Evolutionary conservation across 2,888 invertebrate species (phyloP), one percentile per base, ranked within the genome.

Genomic region (Philonicus albiceps): DNA sequence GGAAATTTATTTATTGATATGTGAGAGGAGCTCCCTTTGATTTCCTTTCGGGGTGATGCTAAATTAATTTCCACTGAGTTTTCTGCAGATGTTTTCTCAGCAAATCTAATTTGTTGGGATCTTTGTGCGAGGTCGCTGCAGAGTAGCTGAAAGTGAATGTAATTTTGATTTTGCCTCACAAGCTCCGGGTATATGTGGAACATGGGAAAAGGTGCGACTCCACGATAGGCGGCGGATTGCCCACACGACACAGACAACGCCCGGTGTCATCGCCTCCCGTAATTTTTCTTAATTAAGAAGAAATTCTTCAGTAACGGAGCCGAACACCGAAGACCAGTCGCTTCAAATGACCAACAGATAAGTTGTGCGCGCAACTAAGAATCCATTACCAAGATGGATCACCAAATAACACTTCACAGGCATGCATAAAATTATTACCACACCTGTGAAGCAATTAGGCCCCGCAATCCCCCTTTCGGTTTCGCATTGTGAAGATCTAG

Each of bases 1-100:
- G 72, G 80, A 83, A 83, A 75, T 87, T 75, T 86, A 80, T 86
- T 83, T 86, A 86, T 87, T 75, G 86, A 87, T 86, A 87, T 87
- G 64, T 83, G 86, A 83, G 27, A 40, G 37, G 80, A 76, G 40
- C 27, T 75, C 80, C 76, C 16, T 80, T 43, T 19, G 22, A 37
- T 43, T 40, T 43, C 31, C 64, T 78, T 86, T 16, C 27, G 40
- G 19, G 78, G 22, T 11, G 74, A 53, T 31, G 55, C 55, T 76
- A 86, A 78, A 72, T 55, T 80, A 86, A 86, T 72, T 53, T 73
- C 30, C 43, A 31, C 19, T 2, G 40, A 73, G 40, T 40, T 40
- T 34, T 84, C 34, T 40, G 31, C 73, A 27, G 27, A 30, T 40
- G 73, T 43, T 40, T 27, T 40, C 19, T 27, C 4, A 49, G 49